These are phyloP conservation scores for Hermetia illucens DNA, from an alignment of 1,140 invertebrate genomes.

Conservation along the genomic window DNA sequence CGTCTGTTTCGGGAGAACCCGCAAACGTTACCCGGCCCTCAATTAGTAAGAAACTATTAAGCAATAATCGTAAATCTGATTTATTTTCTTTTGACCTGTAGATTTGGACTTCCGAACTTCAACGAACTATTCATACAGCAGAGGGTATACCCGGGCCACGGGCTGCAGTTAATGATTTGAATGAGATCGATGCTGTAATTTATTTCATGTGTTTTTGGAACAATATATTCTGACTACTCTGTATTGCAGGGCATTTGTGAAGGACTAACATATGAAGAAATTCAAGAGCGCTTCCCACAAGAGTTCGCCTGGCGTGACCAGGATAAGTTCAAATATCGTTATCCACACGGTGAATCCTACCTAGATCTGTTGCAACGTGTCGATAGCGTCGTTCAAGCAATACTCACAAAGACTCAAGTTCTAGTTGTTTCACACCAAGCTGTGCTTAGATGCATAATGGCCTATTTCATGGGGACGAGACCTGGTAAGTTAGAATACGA, in stretches of 20 bases:
- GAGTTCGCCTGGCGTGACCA: conserved; percentile 84
- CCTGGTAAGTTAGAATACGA: conserved; percentile 37
- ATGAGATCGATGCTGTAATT: conserved; percentile 80
- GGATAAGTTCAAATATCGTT: conserved; percentile 84
- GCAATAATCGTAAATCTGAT: too few relatives aligned
- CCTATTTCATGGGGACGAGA: conserved; percentile 76
- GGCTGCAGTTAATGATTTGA: conserved; percentile 62
- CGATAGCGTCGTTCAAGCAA: conserved; percentile 60
- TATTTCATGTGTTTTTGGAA: not conserved
- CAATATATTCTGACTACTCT: too few relatives aligned
- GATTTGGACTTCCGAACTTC: conserved; percentile 78
- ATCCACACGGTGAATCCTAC: conserved; percentile 84
- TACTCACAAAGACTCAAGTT: conserved; percentile 74
- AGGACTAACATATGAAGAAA: conserved; percentile 85
- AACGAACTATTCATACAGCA: conserved; percentile 78
- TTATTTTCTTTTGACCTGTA: conserved; percentile 33
- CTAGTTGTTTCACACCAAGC: conserved; percentile 84
- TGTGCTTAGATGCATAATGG: conserved; percentile 77
- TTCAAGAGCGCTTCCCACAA: conserved; percentile 74
- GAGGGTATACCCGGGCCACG: conserved; percentile 63
- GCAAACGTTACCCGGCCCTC: not conserved
- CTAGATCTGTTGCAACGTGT: conserved; percentile 75
- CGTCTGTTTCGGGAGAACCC: conserved; percentile 2
- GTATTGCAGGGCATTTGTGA: conserved; percentile 73
- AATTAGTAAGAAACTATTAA: conserved; percentile 5